Evolutionary conservation across 2,797 vertebrate genomes (phyloP), one percentile per base, ranked within the genome.

Genomic region (Danio choprae): DNA sequence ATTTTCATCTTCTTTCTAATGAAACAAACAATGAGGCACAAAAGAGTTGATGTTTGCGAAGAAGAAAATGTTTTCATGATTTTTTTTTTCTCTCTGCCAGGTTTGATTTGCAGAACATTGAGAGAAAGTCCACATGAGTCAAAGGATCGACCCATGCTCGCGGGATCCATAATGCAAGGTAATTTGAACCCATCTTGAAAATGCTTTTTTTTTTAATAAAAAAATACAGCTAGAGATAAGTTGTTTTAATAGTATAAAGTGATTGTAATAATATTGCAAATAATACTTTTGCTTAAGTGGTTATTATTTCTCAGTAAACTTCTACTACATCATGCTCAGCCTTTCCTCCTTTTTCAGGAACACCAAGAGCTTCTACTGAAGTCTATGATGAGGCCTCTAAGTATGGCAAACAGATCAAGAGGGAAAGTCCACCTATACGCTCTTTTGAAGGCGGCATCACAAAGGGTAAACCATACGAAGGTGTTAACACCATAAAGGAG

Each of bases 91-190:
- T 82, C 10, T 72, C 87, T 88, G 48, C 77, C 84, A 99, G 98
- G 98, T 64, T 91, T 99, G 88, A 97, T 99, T 78, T 98, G 97
- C 90, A 95, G 98, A 85, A 95, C 97, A 0, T 84, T 98, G 44
- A 95, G 97, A 88, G 98, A 98, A 5, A 94, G 94, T 80, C 91
- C 94, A 72, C 97, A 97, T 43, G 98, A 99, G 67, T 92, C 96
- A 1, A 98, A 98, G 85, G 97, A 99, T 75, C 94, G 97, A 84
- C 92, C 94, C 0, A 86, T 98, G 74, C 91, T 97, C 18, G 88
- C 95, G 79, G 98, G 98, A 77, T 99, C 98, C 73, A 99, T 99
- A 85, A 99, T 99, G 97, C 97, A 99, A 92, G 98, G 98, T 99
- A 91, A n/a, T 20, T 1, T 1, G 9, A 53, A 62, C 18, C 9